phyloP scores from a whole-genome alignment of 2,888 invertebrate genomes.

The Digitonthophagus gazella region DNA sequence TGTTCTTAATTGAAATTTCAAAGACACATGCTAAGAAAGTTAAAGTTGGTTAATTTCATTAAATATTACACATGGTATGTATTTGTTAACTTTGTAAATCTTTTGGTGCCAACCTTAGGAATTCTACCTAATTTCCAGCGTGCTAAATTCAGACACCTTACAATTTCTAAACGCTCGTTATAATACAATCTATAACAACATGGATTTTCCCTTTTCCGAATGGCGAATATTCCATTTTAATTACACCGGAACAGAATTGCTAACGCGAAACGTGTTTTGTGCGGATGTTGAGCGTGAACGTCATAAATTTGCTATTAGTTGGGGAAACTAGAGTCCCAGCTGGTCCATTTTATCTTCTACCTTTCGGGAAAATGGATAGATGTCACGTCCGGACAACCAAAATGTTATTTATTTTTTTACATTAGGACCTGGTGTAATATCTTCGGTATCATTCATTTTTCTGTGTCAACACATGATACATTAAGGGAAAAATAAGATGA shows the following conservation, averaged over 20 bases:
- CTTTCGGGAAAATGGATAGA: background rate
- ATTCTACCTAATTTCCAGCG: too few species aligned
- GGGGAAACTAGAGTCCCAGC: background rate
- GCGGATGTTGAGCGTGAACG: background rate
- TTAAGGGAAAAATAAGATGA: too few species aligned
- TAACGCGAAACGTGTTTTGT: background rate
- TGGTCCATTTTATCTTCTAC: background rate
- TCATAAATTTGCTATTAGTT: background rate
- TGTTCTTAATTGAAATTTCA: too few species aligned
- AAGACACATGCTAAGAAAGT: too few species aligned
- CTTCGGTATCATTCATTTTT: too few species aligned
- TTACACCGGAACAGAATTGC: background rate
- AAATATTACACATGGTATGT: too few species aligned
- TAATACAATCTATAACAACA: background rate
- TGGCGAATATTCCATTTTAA: background rate
- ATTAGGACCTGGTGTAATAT: background rate
- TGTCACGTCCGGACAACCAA: background rate
- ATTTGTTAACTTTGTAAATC: too few species aligned
- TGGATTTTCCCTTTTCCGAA: background rate
- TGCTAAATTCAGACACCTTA: too few species aligned
- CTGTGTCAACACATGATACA: too few species aligned
- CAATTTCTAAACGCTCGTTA: too few species aligned
- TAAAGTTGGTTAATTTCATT: too few species aligned
- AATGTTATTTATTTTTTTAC: background rate
- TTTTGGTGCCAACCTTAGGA: too few species aligned